Base-by-base conservation (phyloP, 2,888 invertebrate genomes). In the Argyresthia goedartella region DNA sequence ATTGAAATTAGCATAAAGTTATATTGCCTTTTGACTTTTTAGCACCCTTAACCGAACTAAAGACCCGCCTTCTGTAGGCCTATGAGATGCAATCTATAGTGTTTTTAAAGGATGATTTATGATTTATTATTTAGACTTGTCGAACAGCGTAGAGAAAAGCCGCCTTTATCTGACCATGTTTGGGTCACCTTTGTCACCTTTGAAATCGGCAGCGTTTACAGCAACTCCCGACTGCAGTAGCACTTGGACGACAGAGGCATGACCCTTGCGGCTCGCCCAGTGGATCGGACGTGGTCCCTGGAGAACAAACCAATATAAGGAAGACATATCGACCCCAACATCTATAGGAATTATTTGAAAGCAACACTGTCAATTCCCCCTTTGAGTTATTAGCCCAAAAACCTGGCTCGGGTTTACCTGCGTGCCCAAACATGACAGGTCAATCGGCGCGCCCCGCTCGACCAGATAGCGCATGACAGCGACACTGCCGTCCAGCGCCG, bases 261-360 rank as follows among this genome's bases (percentile, higher is more conserved):
- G 96, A 0, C 97, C 97, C 73, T 97, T 96, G 42, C 96, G 90
- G 67, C 96, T 96, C 0, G 97, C 96, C 97, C 97, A 97, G 71
- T 97, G 97, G 57, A 97, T 95, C 1, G 97, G 97, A 33, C 94
- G 89, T 0, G 96, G 96, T 1, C 96, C 96, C 82, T 85, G 56
- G 8, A 59, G 62, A n/a, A 36, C 13, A 51, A 1, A 51, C 4
- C 34, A 43, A 41, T 15, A 49, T 39, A 49, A 13, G 3, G 11
- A n/a, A n/a, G n/a, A n/a, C n/a, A 11, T 25, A 13, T 34, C 11
- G 9, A 48, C 34, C 11, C 25, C 6, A 25, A 25, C 25, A 10
- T 39, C 39, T 36, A 36, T 36, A 10, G 10, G 10, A 39, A 39
- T 39, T 39, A 39, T 4, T 10, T 39, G n/a, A n/a, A 3, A 39